phyloP scores from a whole-genome alignment of 1,140 invertebrate genomes.

The Rhagoletis pomonella region DNA sequence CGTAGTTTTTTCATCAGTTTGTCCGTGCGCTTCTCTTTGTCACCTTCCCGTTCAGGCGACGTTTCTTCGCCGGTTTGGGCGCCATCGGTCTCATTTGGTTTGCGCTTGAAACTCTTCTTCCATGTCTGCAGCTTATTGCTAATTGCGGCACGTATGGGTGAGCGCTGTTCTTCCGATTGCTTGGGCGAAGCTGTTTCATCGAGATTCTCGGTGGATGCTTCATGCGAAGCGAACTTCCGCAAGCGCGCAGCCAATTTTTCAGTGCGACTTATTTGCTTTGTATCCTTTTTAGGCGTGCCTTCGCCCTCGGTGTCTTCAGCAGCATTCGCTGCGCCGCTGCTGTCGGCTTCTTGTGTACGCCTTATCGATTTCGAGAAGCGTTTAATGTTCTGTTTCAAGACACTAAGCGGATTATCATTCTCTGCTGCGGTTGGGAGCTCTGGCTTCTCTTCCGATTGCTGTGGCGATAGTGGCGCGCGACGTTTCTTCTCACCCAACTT shows the following conservation, averaged over 20 bases:
- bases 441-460: slow-evolving; percentile 53
- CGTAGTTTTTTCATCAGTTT: slow-evolving; percentile 55
- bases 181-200: slow-evolving; percentile 19
- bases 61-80: slow-evolving; percentile 44
- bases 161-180: not conserved
- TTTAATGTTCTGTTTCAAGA: slow-evolving; percentile 60
- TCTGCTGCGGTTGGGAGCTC: slow-evolving; percentile 6
- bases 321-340: not conserved
- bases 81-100: slow-evolving; percentile 20
- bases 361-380: slow-evolving; percentile 66
- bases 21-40: slow-evolving; percentile 27
- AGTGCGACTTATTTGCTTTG: slow-evolving; percentile 30
- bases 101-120: slow-evolving; percentile 57
- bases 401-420: slow-evolving; percentile 52
- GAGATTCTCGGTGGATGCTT: slow-evolving; percentile 58
- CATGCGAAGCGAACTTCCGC: slow-evolving; percentile 42
- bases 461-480: slow-evolving; percentile 53
- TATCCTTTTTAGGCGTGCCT: not conserved
- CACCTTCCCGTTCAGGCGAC: not conserved
- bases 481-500: slow-evolving; percentile 35
- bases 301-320: slow-evolving; percentile 37
- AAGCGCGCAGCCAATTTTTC: slow-evolving; percentile 54
- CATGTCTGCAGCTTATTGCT: slow-evolving; percentile 55
- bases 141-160: slow-evolving; percentile 27
- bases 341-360: slow-evolving; percentile 58